Percentiles rank a stretch among this genome's conserved stretches.
These are phyloP conservation scores for Bimastos eiseni DNA, from an alignment of 2,888 invertebrate genomes.

Conservation along the genomic window DNA sequence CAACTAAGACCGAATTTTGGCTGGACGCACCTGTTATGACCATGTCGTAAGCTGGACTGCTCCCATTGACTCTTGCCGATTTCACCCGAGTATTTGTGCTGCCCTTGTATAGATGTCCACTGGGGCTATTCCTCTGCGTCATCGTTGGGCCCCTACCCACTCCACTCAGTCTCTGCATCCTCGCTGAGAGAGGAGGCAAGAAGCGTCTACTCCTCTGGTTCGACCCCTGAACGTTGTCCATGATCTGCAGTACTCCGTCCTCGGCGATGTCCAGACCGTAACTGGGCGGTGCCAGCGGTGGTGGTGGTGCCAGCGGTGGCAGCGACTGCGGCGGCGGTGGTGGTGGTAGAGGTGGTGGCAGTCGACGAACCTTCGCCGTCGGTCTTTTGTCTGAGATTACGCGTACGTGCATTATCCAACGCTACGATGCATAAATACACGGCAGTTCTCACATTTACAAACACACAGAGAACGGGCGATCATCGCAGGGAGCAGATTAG, in stretches of 20 bases:
- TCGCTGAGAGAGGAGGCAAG: constrained; percentile 16
- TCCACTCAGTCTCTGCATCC: neutral
- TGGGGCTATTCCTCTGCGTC: neutral
- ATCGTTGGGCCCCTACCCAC: neutral
- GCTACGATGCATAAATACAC: constrained; percentile 8
- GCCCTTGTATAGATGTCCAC: neutral
- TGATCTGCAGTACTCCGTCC: neutral
- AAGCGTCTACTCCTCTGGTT: neutral
- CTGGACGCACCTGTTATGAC: neutral
- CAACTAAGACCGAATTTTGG: neutral
- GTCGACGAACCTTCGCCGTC: constrained; percentile 1
- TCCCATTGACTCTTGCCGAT: neutral
- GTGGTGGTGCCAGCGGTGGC: neutral
- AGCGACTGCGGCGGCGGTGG: neutral
- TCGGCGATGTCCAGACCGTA: neutral
- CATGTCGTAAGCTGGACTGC: neutral
- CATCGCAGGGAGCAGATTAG: neutral
- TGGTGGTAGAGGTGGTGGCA: neutral
- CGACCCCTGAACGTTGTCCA: constrained; percentile 20
- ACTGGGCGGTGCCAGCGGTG: neutral
- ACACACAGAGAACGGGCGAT: neutral
- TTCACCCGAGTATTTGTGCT: neutral
- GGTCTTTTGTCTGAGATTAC: neutral
- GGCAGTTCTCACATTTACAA: neutral
- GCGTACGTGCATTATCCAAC: constrained; percentile 24